Base-by-base conservation (phyloP, 2,888 invertebrate species). In the Trichogramma evanescens region DNA sequence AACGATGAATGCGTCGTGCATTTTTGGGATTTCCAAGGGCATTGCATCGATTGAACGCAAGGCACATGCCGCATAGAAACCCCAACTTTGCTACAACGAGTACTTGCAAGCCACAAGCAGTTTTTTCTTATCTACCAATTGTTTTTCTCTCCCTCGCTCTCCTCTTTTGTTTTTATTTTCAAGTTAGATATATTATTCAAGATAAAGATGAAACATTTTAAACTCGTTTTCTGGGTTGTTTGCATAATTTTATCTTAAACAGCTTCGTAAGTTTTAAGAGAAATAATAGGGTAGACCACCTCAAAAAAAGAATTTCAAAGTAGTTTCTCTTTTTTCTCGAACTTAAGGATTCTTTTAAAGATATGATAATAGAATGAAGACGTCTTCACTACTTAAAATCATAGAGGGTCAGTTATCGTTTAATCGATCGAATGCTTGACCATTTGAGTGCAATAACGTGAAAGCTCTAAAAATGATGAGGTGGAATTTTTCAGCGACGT, bases 11-110 rank as follows among this genome's bases (percentile, higher is more conserved):
- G 71, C 66, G 78, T 80, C 79, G 84, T 81, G 83, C 84, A 86
- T 81, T 81, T 87, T 88, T 88, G 88, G 87, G 88, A 87, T 88
- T 88, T 88, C 87, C 86, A 87, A 88, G 88, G 88, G 88, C 88
- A 88, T 88, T 88, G 88, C 88, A 81, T 83, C 79, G 71, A 79
- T 70, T 57, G 65, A 71, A 68, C 69, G 68, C 75, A 75, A 83
- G 86, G 88, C 87, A 87, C 84, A 86, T 88, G 86, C 87, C 88
- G 84, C 87, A 86, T 84, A 83, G 86, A 88, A 88, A 87, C 87
- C 88, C 88, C 88, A 87, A 84, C 83, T 82, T 80, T 86, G 84
- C 85, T 82, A 80, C 84, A 84, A 85, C 84, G 66, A 74, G 50
- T 57, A 46, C 38, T 48, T 26, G 2, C 26, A 2, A 26, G 26